Base-by-base conservation (phyloP, 2,888 invertebrate genomes). In the Tyria jacobaeae region DNA sequence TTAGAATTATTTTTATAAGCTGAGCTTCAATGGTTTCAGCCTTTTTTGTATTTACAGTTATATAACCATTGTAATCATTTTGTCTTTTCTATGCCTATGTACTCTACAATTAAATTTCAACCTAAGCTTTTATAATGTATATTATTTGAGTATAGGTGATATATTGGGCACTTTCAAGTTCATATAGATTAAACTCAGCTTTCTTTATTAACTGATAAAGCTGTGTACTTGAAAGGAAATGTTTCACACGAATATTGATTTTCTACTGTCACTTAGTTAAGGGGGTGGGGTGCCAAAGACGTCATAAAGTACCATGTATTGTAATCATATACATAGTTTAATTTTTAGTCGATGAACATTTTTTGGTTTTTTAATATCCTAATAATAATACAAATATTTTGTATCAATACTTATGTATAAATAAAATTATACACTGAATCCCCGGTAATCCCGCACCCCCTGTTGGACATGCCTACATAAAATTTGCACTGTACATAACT, bases 201-300 rank as follows among this genome's bases (percentile, higher is more conserved):
- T 47, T 50, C 9, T 24, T 35, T 0, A 50, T 48, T 0, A 17
- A 3, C 15, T 39, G 3, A 49, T 54, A 59, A 41, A 49, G 55
- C 58, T 64, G 3, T 21, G 9, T 51, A 51, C 21, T 21, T 15
- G 15, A 61, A 31, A 68, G 62, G 62, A 59, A 73, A 55, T 57
- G 55, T 64, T 52, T 57, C 53, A 60, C 60, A 64, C 67, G 56
- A 62, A 66, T 76, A 89, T 89, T 89, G 89, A 89, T 89, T 89
- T 89, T 89, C 84, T 85, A 82, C 34, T 85, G 86, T 83, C 85
- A 82, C 76, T 76, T 68, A 74, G 71, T 70, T 78, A 75, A 79
- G 85, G 86, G 86, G 27, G 83, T 79, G 82, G 76, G 76, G 77
- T 70, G 75, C 57, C 69, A 81, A 68, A 76, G 80, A 76, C 82